Conservation (phyloP, 2,888 invertebrate genomes). For the Sphaerophoria rueppellii region DNA sequence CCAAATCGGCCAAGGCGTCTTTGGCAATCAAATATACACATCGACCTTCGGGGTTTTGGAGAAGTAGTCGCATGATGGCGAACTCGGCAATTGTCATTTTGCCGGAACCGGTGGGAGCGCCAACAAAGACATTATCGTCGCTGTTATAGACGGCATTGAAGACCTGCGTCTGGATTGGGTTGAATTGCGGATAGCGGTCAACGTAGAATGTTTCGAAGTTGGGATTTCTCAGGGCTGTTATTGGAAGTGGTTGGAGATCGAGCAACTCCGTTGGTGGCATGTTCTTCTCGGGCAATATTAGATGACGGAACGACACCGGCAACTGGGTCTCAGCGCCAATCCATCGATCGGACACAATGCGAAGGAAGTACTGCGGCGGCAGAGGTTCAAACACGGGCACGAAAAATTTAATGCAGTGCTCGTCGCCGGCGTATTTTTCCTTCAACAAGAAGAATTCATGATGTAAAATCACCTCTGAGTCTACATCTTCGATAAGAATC, state of each 20-base stretch:
- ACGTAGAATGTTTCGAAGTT: conserved; percentile 93
- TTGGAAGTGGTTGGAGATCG: conserved; percentile 97
- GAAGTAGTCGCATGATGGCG: conserved; percentile 93
- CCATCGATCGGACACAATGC: conserved; percentile 95
- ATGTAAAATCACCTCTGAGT: conserved; percentile 95
- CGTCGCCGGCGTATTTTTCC: conserved; percentile 95
- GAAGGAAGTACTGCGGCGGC: conserved; percentile 98
- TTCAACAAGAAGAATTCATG: conserved; percentile 97
- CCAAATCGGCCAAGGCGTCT: conserved; percentile 94
- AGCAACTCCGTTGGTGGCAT: conserved; percentile 98
- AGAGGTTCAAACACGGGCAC: conserved; percentile 99
- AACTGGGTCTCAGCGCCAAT: conserved; percentile 97
- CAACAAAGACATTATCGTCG: conserved; percentile 98
- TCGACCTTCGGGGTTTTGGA: conserved; percentile 88
- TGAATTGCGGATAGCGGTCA: conserved; percentile 95
- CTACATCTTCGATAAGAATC: conserved; percentile 94
- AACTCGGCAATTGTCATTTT: conserved; percentile 98
- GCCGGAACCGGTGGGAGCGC: conserved; percentile 95
- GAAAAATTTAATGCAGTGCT: conserved; percentile 98
- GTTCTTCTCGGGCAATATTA: conserved; percentile 98
- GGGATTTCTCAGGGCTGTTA: conserved; percentile 94
- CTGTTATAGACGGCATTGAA: conserved; percentile 99
- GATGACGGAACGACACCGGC: conserved; percentile 98
- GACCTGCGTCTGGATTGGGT: conserved; percentile 99
- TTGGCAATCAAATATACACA: conserved; percentile 97